phyloP scores from a whole-genome alignment of 2,113 vertebrate genomes.

The Trogon melanurus region DNA sequence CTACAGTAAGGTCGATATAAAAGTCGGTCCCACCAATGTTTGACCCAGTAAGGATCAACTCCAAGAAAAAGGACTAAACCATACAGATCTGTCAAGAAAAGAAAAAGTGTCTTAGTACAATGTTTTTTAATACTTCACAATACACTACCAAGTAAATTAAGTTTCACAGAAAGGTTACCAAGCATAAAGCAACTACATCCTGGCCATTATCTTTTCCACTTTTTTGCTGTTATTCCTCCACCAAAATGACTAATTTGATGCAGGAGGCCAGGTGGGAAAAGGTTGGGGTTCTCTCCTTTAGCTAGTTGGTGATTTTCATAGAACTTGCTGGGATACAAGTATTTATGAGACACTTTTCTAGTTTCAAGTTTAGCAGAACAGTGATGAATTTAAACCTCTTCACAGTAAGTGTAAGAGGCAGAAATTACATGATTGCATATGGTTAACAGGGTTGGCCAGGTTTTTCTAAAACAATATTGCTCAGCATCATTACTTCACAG shows the following conservation, averaged over 20 bases:
- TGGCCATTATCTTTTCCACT: neutral
- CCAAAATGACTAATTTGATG: neutral
- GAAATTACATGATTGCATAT: neutral
- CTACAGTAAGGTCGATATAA: constrained; percentile 93
- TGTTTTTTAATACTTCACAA: neutral
- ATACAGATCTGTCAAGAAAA: constrained; percentile 86
- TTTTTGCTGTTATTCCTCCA: neutral
- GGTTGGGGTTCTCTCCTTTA: neutral
- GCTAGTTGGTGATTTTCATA: neutral
- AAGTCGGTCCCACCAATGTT: constrained; percentile 95
- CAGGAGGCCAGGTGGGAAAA: neutral
- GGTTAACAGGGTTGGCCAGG: constrained; percentile 24
- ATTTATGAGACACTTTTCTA: neutral
- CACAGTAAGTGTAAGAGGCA: constrained; percentile 1
- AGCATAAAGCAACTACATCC: neutral
- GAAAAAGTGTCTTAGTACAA: neutral
- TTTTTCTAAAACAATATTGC: constrained; percentile 13
- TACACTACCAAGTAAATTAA: neutral
- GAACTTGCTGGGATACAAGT: neutral
- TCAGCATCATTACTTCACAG: neutral
- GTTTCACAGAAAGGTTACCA: neutral
- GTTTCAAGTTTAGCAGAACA: neutral
- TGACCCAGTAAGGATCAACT: constrained; percentile 96
- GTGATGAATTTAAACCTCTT: neutral
- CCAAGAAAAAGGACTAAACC: constrained; percentile 95